phyloP scores from a whole-genome alignment of 2,888 invertebrate genomes.

The Belgica antarctica region DNA sequence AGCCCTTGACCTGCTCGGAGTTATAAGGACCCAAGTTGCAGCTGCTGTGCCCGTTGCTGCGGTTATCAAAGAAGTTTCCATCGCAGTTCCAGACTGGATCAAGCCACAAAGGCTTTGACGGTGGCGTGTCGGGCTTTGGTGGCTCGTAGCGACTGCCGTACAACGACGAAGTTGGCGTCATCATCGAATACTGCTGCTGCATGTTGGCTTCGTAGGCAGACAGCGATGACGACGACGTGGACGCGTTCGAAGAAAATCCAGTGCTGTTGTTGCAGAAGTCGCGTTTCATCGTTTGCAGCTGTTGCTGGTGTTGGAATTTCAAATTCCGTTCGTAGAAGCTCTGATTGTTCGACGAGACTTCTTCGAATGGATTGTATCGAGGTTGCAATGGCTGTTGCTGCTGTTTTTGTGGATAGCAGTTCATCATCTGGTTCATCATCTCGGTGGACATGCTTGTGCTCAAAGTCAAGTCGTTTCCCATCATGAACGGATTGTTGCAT shows the following conservation, averaged over 20 bases:
- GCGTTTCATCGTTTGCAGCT: constrained; percentile 10
- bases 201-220: not conserved
- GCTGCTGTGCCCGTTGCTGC: not conserved
- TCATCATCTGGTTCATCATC: not conserved
- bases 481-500: constrained; percentile 10
- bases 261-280: constrained; percentile 14
- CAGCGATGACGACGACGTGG: not conserved
- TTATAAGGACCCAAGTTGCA: not conserved
- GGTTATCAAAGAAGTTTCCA: not conserved
- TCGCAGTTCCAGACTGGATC: constrained; percentile 53
- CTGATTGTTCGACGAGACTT: not conserved
- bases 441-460: constrained; percentile 11
- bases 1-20: constrained; percentile 20
- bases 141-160: constrained; percentile 48
- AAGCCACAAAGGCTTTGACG: constrained; percentile 46
- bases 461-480: not conserved
- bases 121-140: constrained; percentile 52
- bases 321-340: constrained; percentile 35
- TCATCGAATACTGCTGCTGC: constrained; percentile 4
- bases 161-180: constrained; percentile 44
- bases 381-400: not conserved
- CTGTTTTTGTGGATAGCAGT: not conserved
- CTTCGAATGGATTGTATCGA: constrained; percentile 1
- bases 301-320: constrained; percentile 25
- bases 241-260: not conserved